phyloP scores from a whole-genome alignment of 2,113 vertebrate species.

The Pteruthius melanotis region DNA sequence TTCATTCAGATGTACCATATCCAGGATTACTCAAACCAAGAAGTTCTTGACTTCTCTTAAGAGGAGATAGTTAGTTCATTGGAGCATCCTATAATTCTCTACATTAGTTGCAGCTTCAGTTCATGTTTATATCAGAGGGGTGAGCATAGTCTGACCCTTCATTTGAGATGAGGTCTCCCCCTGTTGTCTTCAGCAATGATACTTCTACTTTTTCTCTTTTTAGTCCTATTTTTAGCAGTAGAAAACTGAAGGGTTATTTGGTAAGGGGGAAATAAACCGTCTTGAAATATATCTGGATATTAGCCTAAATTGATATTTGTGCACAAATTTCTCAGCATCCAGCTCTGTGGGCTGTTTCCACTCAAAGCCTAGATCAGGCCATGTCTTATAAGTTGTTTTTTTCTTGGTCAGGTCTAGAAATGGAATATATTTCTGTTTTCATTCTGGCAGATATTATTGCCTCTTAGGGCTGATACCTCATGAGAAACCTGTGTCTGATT shows the following conservation, averaged over 20 bases:
- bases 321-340: background rate
- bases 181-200: background rate
- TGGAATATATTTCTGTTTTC: background rate
- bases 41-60: background rate
- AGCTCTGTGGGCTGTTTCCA: background rate
- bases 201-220: background rate
- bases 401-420: background rate
- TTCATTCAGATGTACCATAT: background rate
- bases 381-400: background rate
- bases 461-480: background rate
- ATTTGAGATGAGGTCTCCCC: background rate
- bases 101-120: background rate
- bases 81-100: background rate
- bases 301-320: background rate
- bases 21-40: background rate
- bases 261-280: background rate
- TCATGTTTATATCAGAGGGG: background rate
- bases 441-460: background rate
- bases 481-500: conserved; percentile 1
- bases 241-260: background rate
- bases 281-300: background rate
- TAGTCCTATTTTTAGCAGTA: background rate
- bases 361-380: background rate
- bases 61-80: background rate
- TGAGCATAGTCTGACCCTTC: background rate